A percentile compares a stretch with the other conserved stretches of the same genome.
These are phyloP conservation scores for Drosophila murphyi DNA, from an alignment of 1,140 invertebrate genomes.

Conservation along the genomic window DNA sequence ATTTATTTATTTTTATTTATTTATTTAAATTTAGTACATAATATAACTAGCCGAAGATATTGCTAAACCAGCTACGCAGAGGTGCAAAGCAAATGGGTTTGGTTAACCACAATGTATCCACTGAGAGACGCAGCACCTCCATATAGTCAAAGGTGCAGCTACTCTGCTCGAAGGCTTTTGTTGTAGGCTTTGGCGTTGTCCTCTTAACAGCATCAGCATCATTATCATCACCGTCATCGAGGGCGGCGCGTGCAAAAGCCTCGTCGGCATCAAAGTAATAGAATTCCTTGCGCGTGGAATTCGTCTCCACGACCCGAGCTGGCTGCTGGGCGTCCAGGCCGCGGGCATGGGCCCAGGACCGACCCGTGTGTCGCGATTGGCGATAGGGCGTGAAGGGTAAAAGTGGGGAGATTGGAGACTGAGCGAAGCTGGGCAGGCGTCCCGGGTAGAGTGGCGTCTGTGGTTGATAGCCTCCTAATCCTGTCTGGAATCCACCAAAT, in stretches of 20 bases:
- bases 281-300: conserved; percentile 79
- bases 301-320: conserved; percentile 66
- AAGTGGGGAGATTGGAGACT: background rate
- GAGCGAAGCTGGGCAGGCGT: conserved; percentile 41
- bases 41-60: conserved; percentile 66
- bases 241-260: conserved; percentile 64
- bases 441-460: conserved; percentile 35
- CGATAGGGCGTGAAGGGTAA: conserved; percentile 63
- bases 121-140: conserved; percentile 73
- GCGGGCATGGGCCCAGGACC: conserved; percentile 56
- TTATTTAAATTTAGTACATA: background rate
- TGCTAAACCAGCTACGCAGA: conserved; percentile 73
- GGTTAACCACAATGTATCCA: conserved; percentile 78
- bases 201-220: background rate
- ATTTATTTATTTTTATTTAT: conserved; percentile 11
- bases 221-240: conserved; percentile 51
- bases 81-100: conserved; percentile 77
- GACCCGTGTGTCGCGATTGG: conserved; percentile 45
- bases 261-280: conserved; percentile 81
- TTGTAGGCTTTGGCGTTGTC: conserved; percentile 17
- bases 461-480: conserved; percentile 14
- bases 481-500: conserved; percentile 15
- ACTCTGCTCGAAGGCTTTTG: conserved; percentile 64
- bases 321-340: conserved; percentile 67
- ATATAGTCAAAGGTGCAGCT: conserved; percentile 74